phyloP scores from a whole-genome alignment of 1,140 invertebrate genomes.

The Diplogasteroides magnus region DNA sequence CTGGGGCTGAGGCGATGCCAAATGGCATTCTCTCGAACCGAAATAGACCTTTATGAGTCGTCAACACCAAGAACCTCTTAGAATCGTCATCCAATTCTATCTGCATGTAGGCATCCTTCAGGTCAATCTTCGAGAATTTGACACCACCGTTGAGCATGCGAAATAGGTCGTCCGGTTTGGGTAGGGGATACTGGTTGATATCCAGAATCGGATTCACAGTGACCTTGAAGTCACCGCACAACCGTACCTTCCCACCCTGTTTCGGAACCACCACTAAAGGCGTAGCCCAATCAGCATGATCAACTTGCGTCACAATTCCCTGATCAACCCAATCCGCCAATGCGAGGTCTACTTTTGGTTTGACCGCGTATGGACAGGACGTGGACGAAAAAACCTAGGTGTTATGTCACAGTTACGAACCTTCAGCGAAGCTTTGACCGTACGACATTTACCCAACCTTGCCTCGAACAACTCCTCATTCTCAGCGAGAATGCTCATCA shows the following conservation, averaged over 20 bases:
- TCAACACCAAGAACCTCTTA: slow-evolving; percentile 23
- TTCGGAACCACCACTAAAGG: slow-evolving; percentile 57
- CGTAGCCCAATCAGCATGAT: slow-evolving; percentile 55
- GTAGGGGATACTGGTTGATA: slow-evolving; percentile 38
- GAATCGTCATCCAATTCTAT: slow-evolving; percentile 35
- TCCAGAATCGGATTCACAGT: slow-evolving; percentile 40
- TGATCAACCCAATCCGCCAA: slow-evolving; percentile 32
- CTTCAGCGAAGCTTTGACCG: slow-evolving; percentile 18
- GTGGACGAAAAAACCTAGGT: slow-evolving; percentile 18
- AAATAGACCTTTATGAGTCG: slow-evolving; percentile 37
- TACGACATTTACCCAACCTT: slow-evolving; percentile 16
- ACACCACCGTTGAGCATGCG: slow-evolving; percentile 34
- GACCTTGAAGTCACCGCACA: no score
- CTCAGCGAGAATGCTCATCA: no score
- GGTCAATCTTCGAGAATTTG: slow-evolving; percentile 49
- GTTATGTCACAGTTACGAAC: neutral
- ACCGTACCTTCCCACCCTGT: slow-evolving; percentile 48
- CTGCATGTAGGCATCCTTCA: slow-evolving; percentile 39
- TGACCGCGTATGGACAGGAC: slow-evolving; percentile 17
- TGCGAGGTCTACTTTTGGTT: slow-evolving; percentile 2
- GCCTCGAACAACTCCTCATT: slow-evolving; percentile 10
- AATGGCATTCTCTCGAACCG: slow-evolving; percentile 55
- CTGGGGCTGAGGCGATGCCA: slow-evolving; percentile 59
- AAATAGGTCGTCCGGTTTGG: slow-evolving; percentile 46
- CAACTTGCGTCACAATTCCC: slow-evolving; percentile 54